Percentiles rank a stretch among this genome's conserved stretches.
Evolutionary conservation across 2,113 vertebrate genomes (phyloP).

Genomic region (Catharus minimus): DNA sequence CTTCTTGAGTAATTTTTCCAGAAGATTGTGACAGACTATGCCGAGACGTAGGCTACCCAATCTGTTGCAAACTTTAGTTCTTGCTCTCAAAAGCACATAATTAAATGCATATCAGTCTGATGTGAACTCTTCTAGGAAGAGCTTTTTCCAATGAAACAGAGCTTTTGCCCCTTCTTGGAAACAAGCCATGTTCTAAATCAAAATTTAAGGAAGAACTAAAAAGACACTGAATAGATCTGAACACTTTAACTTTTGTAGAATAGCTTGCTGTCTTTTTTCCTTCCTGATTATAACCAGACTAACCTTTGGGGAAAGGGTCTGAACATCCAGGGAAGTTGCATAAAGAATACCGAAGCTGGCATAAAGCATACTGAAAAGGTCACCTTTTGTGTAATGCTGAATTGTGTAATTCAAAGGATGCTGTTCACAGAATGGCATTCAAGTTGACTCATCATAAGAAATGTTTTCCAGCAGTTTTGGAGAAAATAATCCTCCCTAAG

Average conservation of each 20-base stretch:
- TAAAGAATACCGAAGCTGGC: slow-evolving; percentile 9
- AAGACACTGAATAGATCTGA: background rate
- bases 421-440: background rate
- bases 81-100: background rate
- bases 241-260: background rate
- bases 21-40: background rate
- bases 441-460: background rate
- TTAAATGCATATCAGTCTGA: background rate
- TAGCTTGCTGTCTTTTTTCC: background rate
- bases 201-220: background rate
- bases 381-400: slow-evolving; percentile 24
- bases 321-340: background rate
- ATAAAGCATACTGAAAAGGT: slow-evolving; percentile 60
- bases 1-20: background rate
- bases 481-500: background rate
- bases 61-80: background rate
- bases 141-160: background rate
- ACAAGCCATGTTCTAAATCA: background rate
- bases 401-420: slow-evolving; percentile 25
- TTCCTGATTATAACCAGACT: slow-evolving; percentile 44
- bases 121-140: background rate
- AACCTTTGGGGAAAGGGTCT: slow-evolving; percentile 41
- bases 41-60: background rate
- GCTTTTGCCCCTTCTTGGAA: background rate
- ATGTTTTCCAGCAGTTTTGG: background rate